These are phyloP conservation scores for Trissoscelio sp. DNA, from an alignment of 2,888 invertebrate species.

Conservation along the genomic window DNA sequence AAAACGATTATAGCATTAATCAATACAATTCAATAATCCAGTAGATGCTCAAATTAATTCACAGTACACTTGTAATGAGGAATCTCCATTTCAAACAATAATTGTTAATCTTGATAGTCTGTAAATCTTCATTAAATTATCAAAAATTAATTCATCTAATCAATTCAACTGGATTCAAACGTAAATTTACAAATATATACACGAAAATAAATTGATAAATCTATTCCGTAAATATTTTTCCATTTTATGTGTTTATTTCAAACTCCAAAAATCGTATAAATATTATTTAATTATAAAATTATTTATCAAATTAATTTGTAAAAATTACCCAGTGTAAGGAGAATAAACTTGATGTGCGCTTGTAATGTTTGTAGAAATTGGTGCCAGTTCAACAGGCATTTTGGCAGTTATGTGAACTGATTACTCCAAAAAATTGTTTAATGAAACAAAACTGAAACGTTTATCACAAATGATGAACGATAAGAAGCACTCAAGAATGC, in stretches of 20 bases:
- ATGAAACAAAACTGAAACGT: not conserved
- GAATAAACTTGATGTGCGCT: slow-evolving; percentile 66
- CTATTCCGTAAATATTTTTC: too few species aligned
- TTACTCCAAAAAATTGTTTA: slow-evolving; percentile 8
- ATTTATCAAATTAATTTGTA: not conserved
- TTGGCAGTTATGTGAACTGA: slow-evolving; percentile 29
- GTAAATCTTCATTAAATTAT: not conserved
- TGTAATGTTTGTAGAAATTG: slow-evolving; percentile 71
- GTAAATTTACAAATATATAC: too few species aligned
- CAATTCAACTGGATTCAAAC: not conserved
- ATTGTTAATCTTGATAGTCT: not conserved
- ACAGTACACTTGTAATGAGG: not conserved
- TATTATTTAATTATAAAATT: too few species aligned
- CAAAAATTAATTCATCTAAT: not conserved
- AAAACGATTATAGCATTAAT: too few species aligned
- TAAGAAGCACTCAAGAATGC: not conserved
- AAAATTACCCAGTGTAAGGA: slow-evolving; percentile 72
- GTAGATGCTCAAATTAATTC: not conserved
- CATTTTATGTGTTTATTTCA: too few species aligned
- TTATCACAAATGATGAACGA: not conserved
- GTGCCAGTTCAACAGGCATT: slow-evolving; percentile 79
- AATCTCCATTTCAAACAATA: not conserved
- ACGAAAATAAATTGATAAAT: too few species aligned
- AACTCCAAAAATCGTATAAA: too few species aligned
- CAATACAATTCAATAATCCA: too few species aligned